A percentile compares a stretch with the other conserved stretches of the same genome.
Conservation (phyloP, 2,113 vertebrate genomes). For the Sphaerodactylus townsendi region DNA sequence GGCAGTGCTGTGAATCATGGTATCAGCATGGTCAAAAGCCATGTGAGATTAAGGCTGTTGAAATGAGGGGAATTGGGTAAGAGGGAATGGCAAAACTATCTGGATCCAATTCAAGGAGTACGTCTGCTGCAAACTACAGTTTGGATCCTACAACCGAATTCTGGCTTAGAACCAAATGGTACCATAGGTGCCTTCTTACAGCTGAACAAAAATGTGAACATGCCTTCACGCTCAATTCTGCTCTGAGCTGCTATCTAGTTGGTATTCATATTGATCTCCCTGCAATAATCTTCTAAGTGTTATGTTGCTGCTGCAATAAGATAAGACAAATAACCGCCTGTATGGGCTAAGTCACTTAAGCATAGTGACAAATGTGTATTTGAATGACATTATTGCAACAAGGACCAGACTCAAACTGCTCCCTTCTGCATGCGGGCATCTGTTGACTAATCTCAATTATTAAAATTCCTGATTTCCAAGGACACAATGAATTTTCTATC, state of each 20-base stretch:
- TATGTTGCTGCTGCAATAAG: background rate
- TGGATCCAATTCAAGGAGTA: background rate
- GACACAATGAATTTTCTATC: slow-evolving; percentile 30
- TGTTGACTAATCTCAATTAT: background rate
- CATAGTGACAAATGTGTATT: background rate
- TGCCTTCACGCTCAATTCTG: background rate
- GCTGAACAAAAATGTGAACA: background rate
- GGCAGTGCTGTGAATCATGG: no score
- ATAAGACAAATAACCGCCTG: background rate
- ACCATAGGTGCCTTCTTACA: background rate
- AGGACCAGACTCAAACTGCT: background rate
- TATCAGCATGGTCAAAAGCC: no score
- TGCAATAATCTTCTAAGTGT: background rate
- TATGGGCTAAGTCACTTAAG: background rate
- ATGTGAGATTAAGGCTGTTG: no score
- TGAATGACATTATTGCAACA: background rate
- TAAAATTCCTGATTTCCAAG: slow-evolving; percentile 52
- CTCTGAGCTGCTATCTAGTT: background rate
- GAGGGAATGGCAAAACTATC: no score
- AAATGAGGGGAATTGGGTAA: no score
- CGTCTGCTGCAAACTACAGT: background rate
- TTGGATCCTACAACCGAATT: background rate
- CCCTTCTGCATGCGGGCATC: background rate
- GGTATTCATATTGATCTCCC: background rate
- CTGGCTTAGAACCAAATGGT: background rate